Evolutionary conservation across 1,140 invertebrate genomes (phyloP), one percentile per base, ranked within the genome.

Genomic region (Drosophila lacertosa): DNA sequence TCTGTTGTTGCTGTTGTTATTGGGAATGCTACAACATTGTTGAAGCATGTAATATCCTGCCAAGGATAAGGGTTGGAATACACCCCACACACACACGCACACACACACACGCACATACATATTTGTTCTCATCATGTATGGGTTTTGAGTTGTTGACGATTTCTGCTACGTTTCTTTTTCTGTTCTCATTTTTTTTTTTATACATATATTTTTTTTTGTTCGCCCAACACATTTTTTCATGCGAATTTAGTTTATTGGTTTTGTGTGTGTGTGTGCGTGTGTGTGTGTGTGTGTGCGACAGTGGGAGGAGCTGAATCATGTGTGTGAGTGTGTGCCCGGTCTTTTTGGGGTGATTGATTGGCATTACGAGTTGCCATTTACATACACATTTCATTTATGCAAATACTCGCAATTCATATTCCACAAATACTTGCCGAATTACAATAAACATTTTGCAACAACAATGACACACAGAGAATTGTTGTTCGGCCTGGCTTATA

Each of bases 171-270:
- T 66, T 84, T 63, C 32, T 33, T 37, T 45, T 58, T 64, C 26
- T 29, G 20, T 54, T 57, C 16, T 20, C 51, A 11, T 55, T 22
- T 74, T 74, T 63, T 37, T 26, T 35, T 54, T 57, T 63, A 11
- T n/a, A n/a, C n/a, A n/a, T n/a, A n/a, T 18, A 0, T 18, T 67
- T 20, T 29, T 45, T 18, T 50, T 18, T 32, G 22, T 58, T 58
- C 54, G 64, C 70, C 51, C 58, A 60, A 59, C 51, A 69, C 64
- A 68, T 57, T 69, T 74, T 68, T 88, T 58, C 77, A 82, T 78
- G 74, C 82, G 83, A 88, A 88, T 88, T 88, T 88, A 88, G 82
- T 88, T 88, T 88, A 88, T 88, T 88, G 82, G 82, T 88, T 88
- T 89, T 88, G 53, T 71, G 60, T 77, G 53, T 50, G 45, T 50